Evolutionary conservation across 2,113 vertebrate species (phyloP), one percentile per base, ranked within the genome.

Genomic region (Typhlomys cinereus): DNA sequence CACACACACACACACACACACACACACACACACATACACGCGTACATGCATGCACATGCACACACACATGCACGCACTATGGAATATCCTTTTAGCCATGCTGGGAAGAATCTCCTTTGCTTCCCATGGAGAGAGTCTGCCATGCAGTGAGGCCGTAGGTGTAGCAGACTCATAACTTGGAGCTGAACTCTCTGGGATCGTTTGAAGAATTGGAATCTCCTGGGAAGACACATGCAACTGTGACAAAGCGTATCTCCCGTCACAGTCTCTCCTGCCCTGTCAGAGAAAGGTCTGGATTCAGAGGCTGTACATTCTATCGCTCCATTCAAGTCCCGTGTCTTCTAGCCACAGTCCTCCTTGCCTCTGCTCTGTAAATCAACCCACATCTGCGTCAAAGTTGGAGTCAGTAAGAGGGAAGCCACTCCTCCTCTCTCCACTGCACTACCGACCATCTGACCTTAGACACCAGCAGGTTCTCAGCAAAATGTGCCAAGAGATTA

Each of bases 121-220:
- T 59, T 84, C 25, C 62, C n/a, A 12, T 39, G 5, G 46, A 74
- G 23, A 64, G 86, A 29, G 18, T 46, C 18, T 2, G 20, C 10
- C 11, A 3, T 75, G 52, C 64, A 39, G 31, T 54, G 18, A 15
- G 34, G 0, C 36, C 41, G 0, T 2, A 70, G 1, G 2, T 13
- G 59, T 64, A 7, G 17, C 3, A 78, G 31, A 44, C 21, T 85
- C 74, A 69, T 44, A n/a, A 27, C 59, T 46, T 12, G 2, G 5
- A 74, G 44, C 20, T 85, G 54, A 48, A 62, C 7, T 23, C 34
- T 80, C 29, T 57, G 0, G 71, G 4, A 1, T 46, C 86, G 88
- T 67, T 25, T n/a, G n/a, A n/a, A 86, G 48, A 69, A 1, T 11
- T 36, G 11, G 8, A 27, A 9, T 61, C 23, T 80, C 29, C 61